Base-by-base conservation (phyloP, 2,888 invertebrate species). In the Callyntrura guangdongensis region DNA sequence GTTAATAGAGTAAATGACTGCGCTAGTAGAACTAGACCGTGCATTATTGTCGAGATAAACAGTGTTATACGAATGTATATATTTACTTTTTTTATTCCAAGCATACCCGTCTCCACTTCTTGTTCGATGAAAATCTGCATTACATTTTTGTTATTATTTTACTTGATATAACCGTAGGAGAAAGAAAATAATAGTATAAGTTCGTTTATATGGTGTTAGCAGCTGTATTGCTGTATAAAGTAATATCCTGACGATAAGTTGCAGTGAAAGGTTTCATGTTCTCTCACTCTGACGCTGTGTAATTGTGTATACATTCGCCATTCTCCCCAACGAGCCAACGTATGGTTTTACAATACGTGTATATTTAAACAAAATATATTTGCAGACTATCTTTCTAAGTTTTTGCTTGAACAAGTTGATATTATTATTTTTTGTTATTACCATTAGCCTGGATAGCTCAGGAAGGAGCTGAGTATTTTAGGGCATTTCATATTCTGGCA, bases 111-210 rank as follows among this genome's bases (percentile, higher is more conserved):
- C 20, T 74, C 47, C 53, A 74, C 20, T 74, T 74, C 61, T 69
- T 20, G 20, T 84, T 36, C 56, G 84, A 84, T 84, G 84, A 84
- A 84, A 84, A 84, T 84, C 84, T 84, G 84, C 84, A 84, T 84
- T 84, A 72, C 84, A 74, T 72, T 84, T 84, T 84, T 20, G 45
- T 9, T 25, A 11, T 22, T 5, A 5, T 45, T 22, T n/a, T 3
- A n/a, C 45, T 72, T 45, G 45, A 47, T 36, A 47, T 14, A 22
- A 45, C 36, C n/a, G 45, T 45, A 9, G 45, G 47, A 67, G 72
- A 20, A 45, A 72, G 72, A 72, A 47, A 11, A 47, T 36, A 36
- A 6, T 4, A 36, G 6, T 4, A 6, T 36, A 36, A 36, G 36
- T 36, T 2, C 36, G 36, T 36, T 36, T 36, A 36, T 36, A 36